Percentiles rank a stretch among this genome's conserved stretches.
Conservation (phyloP, 2,113 vertebrate species). For the Telmatochromis brachygnathus region DNA sequence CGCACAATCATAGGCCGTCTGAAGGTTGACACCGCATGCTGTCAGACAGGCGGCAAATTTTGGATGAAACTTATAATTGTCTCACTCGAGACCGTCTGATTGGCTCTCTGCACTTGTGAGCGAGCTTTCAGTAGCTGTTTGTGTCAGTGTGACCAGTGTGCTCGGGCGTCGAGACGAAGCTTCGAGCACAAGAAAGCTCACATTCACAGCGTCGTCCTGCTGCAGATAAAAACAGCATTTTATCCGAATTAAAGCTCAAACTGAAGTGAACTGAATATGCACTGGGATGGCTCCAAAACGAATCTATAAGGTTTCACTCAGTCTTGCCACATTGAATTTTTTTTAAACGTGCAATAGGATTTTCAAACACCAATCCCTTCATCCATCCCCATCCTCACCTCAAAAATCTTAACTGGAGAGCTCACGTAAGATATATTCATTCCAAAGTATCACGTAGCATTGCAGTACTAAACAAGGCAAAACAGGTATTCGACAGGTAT, state of each 20-base stretch:
- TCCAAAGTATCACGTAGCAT: too few species aligned
- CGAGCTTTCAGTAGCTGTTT: constrained; percentile 54
- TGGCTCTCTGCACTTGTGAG: constrained; percentile 38
- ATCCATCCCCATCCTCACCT: not conserved
- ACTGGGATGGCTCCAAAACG: not conserved
- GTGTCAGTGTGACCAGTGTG: constrained; percentile 50
- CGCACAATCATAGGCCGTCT: not conserved
- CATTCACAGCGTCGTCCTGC: not conserved
- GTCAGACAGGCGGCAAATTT: constrained; percentile 36
- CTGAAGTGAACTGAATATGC: not conserved
- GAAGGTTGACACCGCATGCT: not conserved
- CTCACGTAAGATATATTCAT: too few species aligned
- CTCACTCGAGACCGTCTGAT: constrained; percentile 28
- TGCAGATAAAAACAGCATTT: not conserved
- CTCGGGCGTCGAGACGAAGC: not conserved
- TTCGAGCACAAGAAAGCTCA: not conserved
- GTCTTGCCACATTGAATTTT: not conserved
- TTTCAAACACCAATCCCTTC: not conserved
- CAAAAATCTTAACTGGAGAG: not conserved
- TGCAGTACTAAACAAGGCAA: too few species aligned
- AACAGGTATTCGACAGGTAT: rapidly evolving
- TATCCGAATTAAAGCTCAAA: not conserved
- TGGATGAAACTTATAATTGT: constrained; percentile 27
- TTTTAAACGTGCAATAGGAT: not conserved
- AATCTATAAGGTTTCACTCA: not conserved